Percentiles rank a stretch among this genome's conserved stretches.
phyloP scores from a whole-genome alignment of 1,140 invertebrate genomes.

The Diorhabda sublineata region DNA sequence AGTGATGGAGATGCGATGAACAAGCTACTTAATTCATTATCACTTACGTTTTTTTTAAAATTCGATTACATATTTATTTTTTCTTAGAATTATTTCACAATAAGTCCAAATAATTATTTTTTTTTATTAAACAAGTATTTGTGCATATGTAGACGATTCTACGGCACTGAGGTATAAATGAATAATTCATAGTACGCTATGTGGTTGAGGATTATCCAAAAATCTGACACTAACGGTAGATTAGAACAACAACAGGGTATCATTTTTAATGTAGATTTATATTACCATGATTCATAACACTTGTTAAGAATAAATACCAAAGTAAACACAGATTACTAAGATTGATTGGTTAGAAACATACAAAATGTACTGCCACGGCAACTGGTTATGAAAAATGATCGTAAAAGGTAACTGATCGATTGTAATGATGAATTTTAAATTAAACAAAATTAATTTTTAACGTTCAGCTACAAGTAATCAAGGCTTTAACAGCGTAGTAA shows the following conservation, averaged over 20 bases:
- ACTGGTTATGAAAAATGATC: not conserved
- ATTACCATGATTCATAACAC: slow-evolving; percentile 1
- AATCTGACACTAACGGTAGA: not conserved
- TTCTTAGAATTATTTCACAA: too few species aligned
- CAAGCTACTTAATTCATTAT: too few species aligned
- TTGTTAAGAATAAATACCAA: slow-evolving; percentile 1
- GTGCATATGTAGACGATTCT: not conserved
- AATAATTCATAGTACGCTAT: not conserved
- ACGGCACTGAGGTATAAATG: not conserved
- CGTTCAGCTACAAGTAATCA: too few species aligned
- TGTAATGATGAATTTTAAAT: too few species aligned
- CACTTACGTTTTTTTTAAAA: too few species aligned
- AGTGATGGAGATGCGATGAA: not conserved
- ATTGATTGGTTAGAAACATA: not conserved
- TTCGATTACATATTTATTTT: too few species aligned
- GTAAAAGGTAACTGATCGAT: not conserved
- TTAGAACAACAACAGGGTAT: not conserved
- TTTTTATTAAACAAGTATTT: too few species aligned
- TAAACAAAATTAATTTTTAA: too few species aligned
- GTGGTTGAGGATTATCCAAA: not conserved
- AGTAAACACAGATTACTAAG: slow-evolving; percentile 2
- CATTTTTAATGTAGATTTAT: slow-evolving; percentile 3
- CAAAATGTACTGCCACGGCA: not conserved
- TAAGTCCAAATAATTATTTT: too few species aligned
- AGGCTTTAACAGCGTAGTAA: too few species aligned